phyloP scores from a whole-genome alignment of 2,113 vertebrate genomes.

The Echinops telfairi region DNA sequence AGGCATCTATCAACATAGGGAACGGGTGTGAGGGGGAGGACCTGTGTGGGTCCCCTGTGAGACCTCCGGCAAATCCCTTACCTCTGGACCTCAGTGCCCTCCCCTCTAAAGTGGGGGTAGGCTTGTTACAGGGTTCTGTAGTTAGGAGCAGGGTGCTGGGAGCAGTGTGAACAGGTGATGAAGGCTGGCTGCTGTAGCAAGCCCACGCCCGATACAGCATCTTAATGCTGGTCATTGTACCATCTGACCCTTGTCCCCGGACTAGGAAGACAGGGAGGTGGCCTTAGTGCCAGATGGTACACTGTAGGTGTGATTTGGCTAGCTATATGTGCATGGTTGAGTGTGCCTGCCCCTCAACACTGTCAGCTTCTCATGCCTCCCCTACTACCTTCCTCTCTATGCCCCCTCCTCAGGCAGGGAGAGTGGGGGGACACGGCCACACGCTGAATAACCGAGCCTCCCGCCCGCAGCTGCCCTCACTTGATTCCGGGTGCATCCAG shows the following conservation, averaged over 20 bases:
- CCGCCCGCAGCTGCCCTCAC: slow-evolving; percentile 82
- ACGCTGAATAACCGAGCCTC: background rate
- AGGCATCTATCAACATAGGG: background rate
- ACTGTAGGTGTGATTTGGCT: background rate
- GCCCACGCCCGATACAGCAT: background rate
- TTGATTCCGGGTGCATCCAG: slow-evolving; percentile 94
- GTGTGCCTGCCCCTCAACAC: background rate
- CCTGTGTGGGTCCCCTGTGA: background rate
- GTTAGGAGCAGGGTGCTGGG: background rate
- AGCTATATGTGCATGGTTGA: fast-evolving
- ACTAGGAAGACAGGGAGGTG: background rate
- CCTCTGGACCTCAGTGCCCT: background rate
- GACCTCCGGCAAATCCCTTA: too few species aligned
- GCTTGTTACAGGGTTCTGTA: background rate
- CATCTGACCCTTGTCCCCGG: too few species aligned
- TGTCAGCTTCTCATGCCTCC: background rate
- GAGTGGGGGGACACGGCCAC: background rate
- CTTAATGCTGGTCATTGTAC: background rate
- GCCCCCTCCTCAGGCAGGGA: too few species aligned
- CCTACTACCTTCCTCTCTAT: background rate
- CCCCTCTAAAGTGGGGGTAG: background rate
- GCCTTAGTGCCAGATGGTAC: background rate
- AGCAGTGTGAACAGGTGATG: background rate
- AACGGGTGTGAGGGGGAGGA: background rate
- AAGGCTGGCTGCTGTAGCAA: too few species aligned